Evolutionary conservation across 23 tunicate genomes (phyloP).

Genomic region (Corella eumyota): DNA sequence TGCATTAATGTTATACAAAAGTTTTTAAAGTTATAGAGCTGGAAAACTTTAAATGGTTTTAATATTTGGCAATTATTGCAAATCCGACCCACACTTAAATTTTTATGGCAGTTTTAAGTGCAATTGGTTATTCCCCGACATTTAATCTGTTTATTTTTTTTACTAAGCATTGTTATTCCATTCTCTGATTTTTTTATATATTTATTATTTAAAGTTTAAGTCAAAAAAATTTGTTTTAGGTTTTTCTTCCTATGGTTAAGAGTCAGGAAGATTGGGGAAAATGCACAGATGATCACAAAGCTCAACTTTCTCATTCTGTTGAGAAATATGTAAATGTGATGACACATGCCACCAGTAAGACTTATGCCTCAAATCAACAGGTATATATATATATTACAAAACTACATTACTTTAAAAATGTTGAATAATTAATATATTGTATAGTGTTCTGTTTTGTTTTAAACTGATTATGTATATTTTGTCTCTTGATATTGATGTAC

Average conservation of each 20-base stretch:
- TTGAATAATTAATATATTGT: too few relatives aligned
- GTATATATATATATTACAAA: too few relatives aligned
- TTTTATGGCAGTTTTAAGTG: too few relatives aligned
- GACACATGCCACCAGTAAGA: slow-evolving; percentile 55
- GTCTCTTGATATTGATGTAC: too few relatives aligned
- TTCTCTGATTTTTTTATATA: too few relatives aligned
- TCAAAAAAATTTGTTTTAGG: slow-evolving; percentile 9
- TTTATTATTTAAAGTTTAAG: not conserved
- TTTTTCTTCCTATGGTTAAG: slow-evolving; percentile 70
- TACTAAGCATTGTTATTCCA: not conserved
- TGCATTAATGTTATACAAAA: not conserved
- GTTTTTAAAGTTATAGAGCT: not conserved
- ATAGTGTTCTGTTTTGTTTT: too few relatives aligned
- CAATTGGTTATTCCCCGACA: not conserved
- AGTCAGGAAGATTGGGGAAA: slow-evolving; percentile 75
- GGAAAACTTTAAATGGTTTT: not conserved
- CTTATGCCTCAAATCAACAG: slow-evolving; percentile 74
- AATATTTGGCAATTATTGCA: not conserved
- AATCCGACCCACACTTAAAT: not conserved
- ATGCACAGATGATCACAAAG: slow-evolving; percentile 53
- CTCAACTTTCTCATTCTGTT: slow-evolving; percentile 59
- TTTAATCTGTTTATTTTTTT: not conserved
- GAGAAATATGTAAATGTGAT: slow-evolving; percentile 68
- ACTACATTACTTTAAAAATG: too few relatives aligned
- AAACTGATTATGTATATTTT: too few relatives aligned